Evolutionary conservation across 2,888 invertebrate species (phyloP).

Genomic region (Noctua pronuba): DNA sequence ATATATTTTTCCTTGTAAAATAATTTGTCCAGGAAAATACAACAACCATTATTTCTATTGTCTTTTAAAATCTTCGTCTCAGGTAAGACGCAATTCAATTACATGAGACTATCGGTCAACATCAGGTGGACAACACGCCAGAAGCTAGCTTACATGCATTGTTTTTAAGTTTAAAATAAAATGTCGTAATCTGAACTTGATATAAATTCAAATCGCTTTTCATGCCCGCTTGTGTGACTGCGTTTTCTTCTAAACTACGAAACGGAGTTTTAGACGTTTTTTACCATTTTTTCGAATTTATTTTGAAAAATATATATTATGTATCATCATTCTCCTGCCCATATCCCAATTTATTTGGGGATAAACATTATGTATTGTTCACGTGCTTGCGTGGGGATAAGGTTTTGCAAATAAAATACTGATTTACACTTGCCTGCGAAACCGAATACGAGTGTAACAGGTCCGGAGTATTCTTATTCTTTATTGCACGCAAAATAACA

Average conservation of each 20-base stretch:
- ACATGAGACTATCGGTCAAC: constrained; percentile 15
- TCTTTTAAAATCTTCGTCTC: not conserved
- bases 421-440: too few species aligned
- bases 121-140: not conserved
- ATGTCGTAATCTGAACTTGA: not conserved
- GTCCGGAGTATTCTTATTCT: too few species aligned
- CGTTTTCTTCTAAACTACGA: not conserved
- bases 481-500: too few species aligned
- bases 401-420: too few species aligned
- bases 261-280: not conserved
- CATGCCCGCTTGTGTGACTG: not conserved
- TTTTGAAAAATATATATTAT: too few species aligned
- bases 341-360: too few species aligned
- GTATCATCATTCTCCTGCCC: too few species aligned
- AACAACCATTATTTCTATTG: not conserved
- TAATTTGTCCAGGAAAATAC: not conserved
- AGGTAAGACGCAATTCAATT: constrained; percentile 16
- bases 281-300: too few species aligned
- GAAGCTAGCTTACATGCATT: not conserved
- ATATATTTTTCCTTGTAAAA: not conserved
- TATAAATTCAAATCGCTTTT: not conserved
- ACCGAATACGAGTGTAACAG: too few species aligned
- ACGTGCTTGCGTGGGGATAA: too few species aligned
- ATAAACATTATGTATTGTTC: too few species aligned
- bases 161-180: not conserved